Conservation (phyloP, 2,113 vertebrate species). For the Odobenus rosmarus region DNA sequence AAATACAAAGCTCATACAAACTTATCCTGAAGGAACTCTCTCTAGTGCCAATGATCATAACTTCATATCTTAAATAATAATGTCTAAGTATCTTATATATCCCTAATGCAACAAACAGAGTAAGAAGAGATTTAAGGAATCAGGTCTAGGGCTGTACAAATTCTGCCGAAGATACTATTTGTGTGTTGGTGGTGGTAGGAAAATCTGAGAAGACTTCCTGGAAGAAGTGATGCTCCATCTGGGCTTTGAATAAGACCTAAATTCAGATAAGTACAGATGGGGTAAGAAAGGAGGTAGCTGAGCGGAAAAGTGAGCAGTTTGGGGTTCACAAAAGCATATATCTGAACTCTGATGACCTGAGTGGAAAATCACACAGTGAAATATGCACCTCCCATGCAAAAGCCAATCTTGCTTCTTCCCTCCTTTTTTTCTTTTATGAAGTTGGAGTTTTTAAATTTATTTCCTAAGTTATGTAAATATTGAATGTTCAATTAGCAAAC, state of each 20-base stretch:
- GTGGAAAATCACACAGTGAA: not conserved
- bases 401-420: not conserved
- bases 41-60: not conserved
- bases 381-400: not conserved
- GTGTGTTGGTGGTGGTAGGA: not conserved
- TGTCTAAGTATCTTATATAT: not conserved
- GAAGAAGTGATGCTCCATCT: not conserved
- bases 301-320: not conserved
- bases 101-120: not conserved
- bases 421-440: not conserved
- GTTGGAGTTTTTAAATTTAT: not conserved
- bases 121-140: not conserved
- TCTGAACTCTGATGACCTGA: not conserved
- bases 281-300: not conserved
- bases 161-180: not conserved
- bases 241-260: not conserved
- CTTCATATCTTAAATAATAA: not conserved
- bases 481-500: not conserved
- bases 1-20: not conserved
- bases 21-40: not conserved
- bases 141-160: not conserved
- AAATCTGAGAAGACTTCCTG: not conserved
- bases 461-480: conserved; percentile 14
- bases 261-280: not conserved
- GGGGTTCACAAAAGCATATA: not conserved